These are phyloP conservation scores for Paraplagusia blochii DNA, from an alignment of 2,113 vertebrate species.

Conservation along the genomic window DNA sequence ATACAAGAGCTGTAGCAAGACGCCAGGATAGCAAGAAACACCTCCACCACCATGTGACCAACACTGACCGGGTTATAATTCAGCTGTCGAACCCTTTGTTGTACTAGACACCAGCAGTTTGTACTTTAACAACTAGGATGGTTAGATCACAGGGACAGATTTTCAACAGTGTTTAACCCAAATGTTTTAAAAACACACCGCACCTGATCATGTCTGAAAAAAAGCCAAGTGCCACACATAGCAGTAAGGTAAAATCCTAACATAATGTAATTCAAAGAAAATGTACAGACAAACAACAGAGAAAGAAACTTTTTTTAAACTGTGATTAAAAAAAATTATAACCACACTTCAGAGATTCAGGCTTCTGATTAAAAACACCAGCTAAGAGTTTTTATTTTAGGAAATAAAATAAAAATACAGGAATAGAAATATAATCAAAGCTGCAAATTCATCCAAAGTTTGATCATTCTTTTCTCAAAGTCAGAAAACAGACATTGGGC, in stretches of 20 bases:
- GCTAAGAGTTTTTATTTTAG: slow-evolving; percentile 39
- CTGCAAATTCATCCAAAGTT: slow-evolving; percentile 59
- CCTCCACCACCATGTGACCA: slow-evolving; percentile 54
- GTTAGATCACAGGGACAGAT: slow-evolving; percentile 22
- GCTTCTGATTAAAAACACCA: slow-evolving; percentile 52
- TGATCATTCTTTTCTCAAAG: slow-evolving; percentile 41
- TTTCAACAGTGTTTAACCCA: slow-evolving; percentile 36
- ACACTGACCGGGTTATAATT: slow-evolving; percentile 56
- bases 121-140: slow-evolving; percentile 23
- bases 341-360: slow-evolving; percentile 41
- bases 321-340: slow-evolving; percentile 48
- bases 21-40: slow-evolving; percentile 60
- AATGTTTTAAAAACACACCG: slow-evolving; percentile 38
- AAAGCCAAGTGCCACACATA: slow-evolving; percentile 42
- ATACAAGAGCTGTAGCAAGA: slow-evolving; percentile 65
- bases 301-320: slow-evolving; percentile 24
- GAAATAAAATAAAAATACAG: slow-evolving; percentile 60
- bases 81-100: slow-evolving; percentile 31
- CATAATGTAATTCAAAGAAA: slow-evolving; percentile 43
- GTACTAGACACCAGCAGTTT: slow-evolving; percentile 17
- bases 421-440: slow-evolving; percentile 64
- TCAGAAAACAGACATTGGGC: slow-evolving; percentile 39
- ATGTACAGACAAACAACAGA: slow-evolving; percentile 50
- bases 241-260: slow-evolving; percentile 49
- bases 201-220: slow-evolving; percentile 32